A percentile compares a stretch with the other conserved stretches of the same genome.
Conservation (phyloP, 2,888 invertebrate species). For the Chrysolina oricalcia region DNA sequence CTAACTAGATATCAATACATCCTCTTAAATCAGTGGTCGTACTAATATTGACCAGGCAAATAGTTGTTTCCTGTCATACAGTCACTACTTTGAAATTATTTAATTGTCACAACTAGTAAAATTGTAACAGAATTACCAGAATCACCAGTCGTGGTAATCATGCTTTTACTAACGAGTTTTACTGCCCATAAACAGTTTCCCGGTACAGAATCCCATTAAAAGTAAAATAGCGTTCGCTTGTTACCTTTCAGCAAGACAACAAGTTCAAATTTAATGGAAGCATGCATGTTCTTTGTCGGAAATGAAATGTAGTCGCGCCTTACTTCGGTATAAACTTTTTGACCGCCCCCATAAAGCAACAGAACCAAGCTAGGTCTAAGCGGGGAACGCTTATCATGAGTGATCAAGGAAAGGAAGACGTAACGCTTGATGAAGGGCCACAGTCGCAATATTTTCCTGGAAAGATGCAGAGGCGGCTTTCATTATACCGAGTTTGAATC, state of each 20-base stretch:
- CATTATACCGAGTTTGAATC: neutral
- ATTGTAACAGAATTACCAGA: too few species aligned
- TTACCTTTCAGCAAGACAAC: neutral
- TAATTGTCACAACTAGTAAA: too few species aligned
- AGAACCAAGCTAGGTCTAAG: conserved; percentile 2
- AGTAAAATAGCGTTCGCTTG: neutral
- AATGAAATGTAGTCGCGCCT: neutral
- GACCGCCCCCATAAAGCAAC: conserved; percentile 19
- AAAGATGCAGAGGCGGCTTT: conserved; percentile 29
- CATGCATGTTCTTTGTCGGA: conserved; percentile 13
- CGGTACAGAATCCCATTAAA: neutral
- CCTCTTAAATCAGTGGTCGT: too few species aligned
- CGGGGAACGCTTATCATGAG: conserved; percentile 29
- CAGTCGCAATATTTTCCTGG: conserved; percentile 25
- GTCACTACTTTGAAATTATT: too few species aligned
- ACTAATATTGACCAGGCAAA: too few species aligned
- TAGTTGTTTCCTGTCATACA: too few species aligned
- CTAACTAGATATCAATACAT: too few species aligned
- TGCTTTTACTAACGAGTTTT: neutral
- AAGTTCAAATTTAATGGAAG: conserved; percentile 10
- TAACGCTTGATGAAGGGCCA: conserved; percentile 28
- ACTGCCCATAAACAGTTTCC: conserved; percentile 4
- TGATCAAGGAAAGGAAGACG: conserved; percentile 33
- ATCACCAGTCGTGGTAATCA: too few species aligned
- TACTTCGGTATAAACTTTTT: conserved; percentile 23